Percentiles rank a stretch among this genome's conserved stretches.
These are phyloP conservation scores for Erynnis tages DNA, from an alignment of 2,888 invertebrate species.

Conservation along the genomic window DNA sequence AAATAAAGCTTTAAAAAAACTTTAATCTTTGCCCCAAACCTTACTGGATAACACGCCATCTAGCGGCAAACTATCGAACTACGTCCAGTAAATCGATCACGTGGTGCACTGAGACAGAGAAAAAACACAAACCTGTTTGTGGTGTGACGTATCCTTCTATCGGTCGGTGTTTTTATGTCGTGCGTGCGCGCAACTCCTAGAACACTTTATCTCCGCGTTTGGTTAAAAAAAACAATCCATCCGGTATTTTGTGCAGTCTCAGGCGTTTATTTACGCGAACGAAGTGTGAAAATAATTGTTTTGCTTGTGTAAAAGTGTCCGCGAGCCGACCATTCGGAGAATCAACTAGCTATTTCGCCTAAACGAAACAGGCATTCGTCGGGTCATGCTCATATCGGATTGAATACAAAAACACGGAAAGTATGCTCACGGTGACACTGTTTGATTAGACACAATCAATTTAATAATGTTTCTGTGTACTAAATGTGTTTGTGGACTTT, in stretches of 20 bases:
- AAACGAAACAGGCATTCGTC: conserved; percentile 28
- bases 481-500: conserved; percentile 18
- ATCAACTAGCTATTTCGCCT: conserved; percentile 35
- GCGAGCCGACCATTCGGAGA: conserved; percentile 28
- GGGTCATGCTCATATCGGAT: conserved; percentile 31
- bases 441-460: conserved; percentile 17
- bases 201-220: conserved; percentile 36
- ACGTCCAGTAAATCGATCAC: conserved; percentile 52
- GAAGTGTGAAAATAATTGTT: conserved; percentile 20
- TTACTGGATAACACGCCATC: too few species aligned
- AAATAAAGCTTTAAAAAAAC: too few species aligned
- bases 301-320: conserved; percentile 17
- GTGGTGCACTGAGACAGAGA: conserved; percentile 48
- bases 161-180: conserved; percentile 66
- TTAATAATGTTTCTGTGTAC: conserved; percentile 20
- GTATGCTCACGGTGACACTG: conserved; percentile 50
- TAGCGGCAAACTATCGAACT: conserved; percentile 43
- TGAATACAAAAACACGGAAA: conserved; percentile 55
- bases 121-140: conserved; percentile 66
- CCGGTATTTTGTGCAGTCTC: conserved; percentile 15
- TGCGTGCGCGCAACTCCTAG: conserved; percentile 44
- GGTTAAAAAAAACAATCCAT: conserved; percentile 14
- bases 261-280: not conserved
- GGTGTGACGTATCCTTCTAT: conserved; percentile 66
- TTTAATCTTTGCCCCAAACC: too few species aligned